Evolutionary conservation across 2,797 vertebrate species (phyloP), one percentile per base, ranked within the genome.

Genomic region (Sebastes umbrosus): DNA sequence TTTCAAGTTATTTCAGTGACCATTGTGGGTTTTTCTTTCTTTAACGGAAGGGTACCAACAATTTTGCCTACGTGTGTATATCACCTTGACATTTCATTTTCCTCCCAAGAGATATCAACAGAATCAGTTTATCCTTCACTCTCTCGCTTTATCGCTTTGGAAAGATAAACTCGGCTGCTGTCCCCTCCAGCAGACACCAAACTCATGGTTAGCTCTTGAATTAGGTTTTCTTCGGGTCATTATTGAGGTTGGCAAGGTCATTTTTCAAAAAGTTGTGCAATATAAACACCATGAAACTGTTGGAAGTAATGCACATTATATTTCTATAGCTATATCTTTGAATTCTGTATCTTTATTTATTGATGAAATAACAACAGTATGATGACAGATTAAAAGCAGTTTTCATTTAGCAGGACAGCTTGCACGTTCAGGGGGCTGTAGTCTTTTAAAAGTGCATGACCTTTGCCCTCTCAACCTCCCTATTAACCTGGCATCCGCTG

Each of bases 111-210:
- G 25, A 71, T 71, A 83, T 85, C 55, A 88, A 24, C 34, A 60
- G 57, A 69, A 80, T 77, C 80, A 69, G 68, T 79, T 72, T 64
- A 54, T 73, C 65, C 6, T 71, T 80, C 46, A 27, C 31, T 54
- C n/a, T 74, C 64, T 81, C 36, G 69, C 66, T 75, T 74, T 81
- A 84, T 90, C 57, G 5, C 65, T 80, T 50, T 69, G 46, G 60
- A 46, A 75, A 73, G 75, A 87, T 79, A 84, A 82, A 81, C 39
- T 77, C 68, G 29, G 27, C 55, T 43, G 27, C 55, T 74, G 60
- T 72, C 72, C n/a, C 75, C 72, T 79, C 22, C 32, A 79, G 73
- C 73, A 25, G 58, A 70, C 36, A 2, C 39, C 24, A 24, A 43
- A 77, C 20, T 68, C 50, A 52, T 14, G 50, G 8, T n/a, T n/a